A percentile compares a stretch with the other conserved stretches of the same genome.
phyloP scores from a whole-genome alignment of 1,140 invertebrate species.

The Apis cerana region DNA sequence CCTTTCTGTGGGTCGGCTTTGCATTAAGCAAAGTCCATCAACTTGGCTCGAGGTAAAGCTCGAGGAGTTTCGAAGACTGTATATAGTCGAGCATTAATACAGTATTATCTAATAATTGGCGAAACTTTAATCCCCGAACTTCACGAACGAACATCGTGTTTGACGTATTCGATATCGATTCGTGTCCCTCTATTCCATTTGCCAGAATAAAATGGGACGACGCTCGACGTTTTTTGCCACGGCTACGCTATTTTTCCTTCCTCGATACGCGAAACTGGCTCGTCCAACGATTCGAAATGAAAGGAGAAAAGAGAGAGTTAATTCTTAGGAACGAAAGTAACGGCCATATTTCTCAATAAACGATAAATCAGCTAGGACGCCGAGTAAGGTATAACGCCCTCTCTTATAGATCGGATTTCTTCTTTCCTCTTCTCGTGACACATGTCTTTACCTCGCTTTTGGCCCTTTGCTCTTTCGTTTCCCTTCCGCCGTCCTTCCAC shows the following conservation, averaged over 20 bases:
- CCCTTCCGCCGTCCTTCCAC: constrained; percentile 10
- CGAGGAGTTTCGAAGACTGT: constrained; percentile 34
- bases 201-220: background rate
- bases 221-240: background rate
- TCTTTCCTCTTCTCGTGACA: constrained; percentile 46
- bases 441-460: constrained; percentile 35
- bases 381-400: constrained; percentile 69
- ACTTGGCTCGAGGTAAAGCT: constrained; percentile 47
- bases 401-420: constrained; percentile 67
- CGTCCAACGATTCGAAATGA: constrained; percentile 45
- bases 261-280: background rate
- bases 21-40: constrained; percentile 65
- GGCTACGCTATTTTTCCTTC: background rate
- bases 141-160: background rate
- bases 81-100: constrained; percentile 18
- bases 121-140: background rate
- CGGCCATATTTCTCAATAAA: constrained; percentile 80
- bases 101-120: constrained; percentile 17
- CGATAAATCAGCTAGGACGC: constrained; percentile 77
- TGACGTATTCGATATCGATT: background rate
- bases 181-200: too few relatives aligned
- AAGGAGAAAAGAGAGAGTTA: constrained; percentile 62
- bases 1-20: constrained; percentile 71
- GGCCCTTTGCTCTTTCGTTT: constrained; percentile 24
- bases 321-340: constrained; percentile 66